A percentile compares a stretch with the other conserved stretches of the same genome.
Conservation (phyloP, 2,888 invertebrate species). For the Agonopterix arenella region DNA sequence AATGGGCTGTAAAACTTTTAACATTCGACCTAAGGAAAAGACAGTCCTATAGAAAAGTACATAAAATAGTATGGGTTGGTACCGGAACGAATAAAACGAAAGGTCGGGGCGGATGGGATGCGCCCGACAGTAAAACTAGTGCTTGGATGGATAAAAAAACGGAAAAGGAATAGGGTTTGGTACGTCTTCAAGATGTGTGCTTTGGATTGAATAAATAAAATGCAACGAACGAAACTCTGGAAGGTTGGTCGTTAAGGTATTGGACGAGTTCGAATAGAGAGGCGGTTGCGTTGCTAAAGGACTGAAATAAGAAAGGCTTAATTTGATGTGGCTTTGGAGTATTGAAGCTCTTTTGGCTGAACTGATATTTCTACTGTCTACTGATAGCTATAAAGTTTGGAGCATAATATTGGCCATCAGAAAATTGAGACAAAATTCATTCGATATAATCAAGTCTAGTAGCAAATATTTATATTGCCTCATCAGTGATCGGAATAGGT, state of each 20-base stretch:
- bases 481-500: too few species aligned
- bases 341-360: too few species aligned
- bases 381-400: too few species aligned
- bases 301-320: too few species aligned
- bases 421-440: too few species aligned
- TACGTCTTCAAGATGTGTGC: conserved; percentile 10
- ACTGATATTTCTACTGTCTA: too few species aligned
- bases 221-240: not conserved
- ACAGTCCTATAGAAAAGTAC: conserved; percentile 12
- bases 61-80: conserved; percentile 44
- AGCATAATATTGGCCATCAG: too few species aligned
- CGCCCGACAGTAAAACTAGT: conserved; percentile 27
- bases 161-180: conserved; percentile 5
- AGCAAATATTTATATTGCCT: too few species aligned
- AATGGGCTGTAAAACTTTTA: conserved; percentile 57
- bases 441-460: too few species aligned
- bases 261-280: too few species aligned
- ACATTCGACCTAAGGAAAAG: conserved; percentile 31
- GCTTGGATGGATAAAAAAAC: conserved; percentile 16
- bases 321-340: too few species aligned
- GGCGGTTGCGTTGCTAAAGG: too few species aligned
- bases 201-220: conserved; percentile 25
- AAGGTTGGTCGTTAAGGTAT: not conserved
- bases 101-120: conserved; percentile 26
- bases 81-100: conserved; percentile 44